These are phyloP conservation scores for Philypnodon macrostomus DNA, from an alignment of 2,797 vertebrate species.

Conservation along the genomic window DNA sequence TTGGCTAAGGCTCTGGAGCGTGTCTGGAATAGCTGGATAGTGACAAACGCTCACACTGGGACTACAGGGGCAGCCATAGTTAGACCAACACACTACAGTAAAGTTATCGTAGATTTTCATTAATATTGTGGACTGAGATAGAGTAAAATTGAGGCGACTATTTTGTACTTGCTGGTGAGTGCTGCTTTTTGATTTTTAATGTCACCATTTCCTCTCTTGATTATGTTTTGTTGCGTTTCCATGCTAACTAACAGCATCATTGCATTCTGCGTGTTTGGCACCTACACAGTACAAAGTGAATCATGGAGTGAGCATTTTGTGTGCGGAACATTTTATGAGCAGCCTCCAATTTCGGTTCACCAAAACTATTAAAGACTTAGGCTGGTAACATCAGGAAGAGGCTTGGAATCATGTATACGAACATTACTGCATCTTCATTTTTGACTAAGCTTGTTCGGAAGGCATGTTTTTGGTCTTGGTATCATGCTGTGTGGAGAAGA, in stretches of 20 bases:
- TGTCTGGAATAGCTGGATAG: conserved; percentile 76
- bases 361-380: conserved; percentile 60
- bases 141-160: conserved; percentile 15
- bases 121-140: conserved; percentile 12
- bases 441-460: neutral
- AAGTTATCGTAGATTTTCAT: neutral
- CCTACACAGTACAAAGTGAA: conserved; percentile 53
- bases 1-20: conserved; percentile 79
- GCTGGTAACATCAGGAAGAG: conserved; percentile 33
- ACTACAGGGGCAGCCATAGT: conserved; percentile 28
- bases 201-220: neutral
- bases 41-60: conserved; percentile 47
- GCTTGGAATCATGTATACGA: conserved; percentile 2
- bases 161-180: conserved; percentile 51
- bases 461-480: neutral
- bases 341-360: conserved; percentile 70
- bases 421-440: conserved; percentile 7
- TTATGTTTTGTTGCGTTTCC: conserved; percentile 62
- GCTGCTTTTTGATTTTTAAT: neutral
- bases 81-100: neutral
- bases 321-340: conserved; percentile 69
- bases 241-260: conserved; percentile 51
- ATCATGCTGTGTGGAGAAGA: neutral
- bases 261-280: conserved; percentile 62
- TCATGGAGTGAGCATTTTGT: conserved; percentile 62